Conservation (phyloP, 2,888 invertebrate genomes). For the Zaprionus obscuricornis region DNA sequence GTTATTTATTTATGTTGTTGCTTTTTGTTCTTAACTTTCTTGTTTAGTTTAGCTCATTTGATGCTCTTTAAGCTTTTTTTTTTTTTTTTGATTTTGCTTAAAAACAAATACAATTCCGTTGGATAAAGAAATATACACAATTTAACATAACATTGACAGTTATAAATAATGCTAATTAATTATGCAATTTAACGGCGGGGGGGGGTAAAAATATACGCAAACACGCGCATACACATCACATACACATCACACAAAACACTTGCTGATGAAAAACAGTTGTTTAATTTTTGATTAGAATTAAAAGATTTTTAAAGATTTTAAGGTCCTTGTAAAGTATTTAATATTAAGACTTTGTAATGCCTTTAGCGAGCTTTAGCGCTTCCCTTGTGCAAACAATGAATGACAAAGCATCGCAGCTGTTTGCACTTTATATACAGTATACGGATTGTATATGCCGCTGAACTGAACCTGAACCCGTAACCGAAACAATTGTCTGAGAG, state of each 20-base stretch:
- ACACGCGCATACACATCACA: constrained; percentile 3
- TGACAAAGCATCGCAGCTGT: constrained; percentile 58
- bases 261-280: too few relatives aligned
- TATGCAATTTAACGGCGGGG: constrained; percentile 23
- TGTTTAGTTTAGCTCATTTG: too few relatives aligned
- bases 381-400: constrained; percentile 70
- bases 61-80: constrained; percentile 22
- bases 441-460: constrained; percentile 19
- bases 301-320: too few relatives aligned
- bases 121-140: constrained; percentile 41
- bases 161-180: constrained; percentile 30
- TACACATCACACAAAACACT: background rate
- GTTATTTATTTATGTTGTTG: too few relatives aligned
- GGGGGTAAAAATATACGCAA: too few relatives aligned
- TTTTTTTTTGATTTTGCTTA: constrained; percentile 20
- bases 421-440: constrained; percentile 63
- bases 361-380: constrained; percentile 35
- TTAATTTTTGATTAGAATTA: too few relatives aligned
- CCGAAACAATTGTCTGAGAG: constrained; percentile 16
- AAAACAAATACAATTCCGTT: constrained; percentile 19
- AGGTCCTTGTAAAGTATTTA: constrained; percentile 31
- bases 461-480: constrained; percentile 44
- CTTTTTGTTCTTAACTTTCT: too few relatives aligned
- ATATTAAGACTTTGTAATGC: background rate
- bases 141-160: constrained; percentile 50